Evolutionary conservation across 2,797 vertebrate genomes (phyloP).

Genomic region (Sparidentex hasta): DNA sequence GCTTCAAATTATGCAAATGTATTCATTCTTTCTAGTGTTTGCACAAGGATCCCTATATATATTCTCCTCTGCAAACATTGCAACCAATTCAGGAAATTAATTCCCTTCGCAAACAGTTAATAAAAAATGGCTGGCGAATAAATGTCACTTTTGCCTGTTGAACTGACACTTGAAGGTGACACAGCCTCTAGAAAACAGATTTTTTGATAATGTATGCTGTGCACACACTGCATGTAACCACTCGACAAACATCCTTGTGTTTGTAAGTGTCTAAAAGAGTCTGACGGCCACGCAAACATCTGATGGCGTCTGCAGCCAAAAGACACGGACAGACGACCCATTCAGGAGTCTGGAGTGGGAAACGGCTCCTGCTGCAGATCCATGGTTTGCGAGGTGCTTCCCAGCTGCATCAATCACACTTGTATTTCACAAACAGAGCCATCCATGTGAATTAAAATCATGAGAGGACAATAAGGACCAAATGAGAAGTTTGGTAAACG

Average conservation of each 20-base stretch:
- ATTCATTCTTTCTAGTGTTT: conserved; percentile 43
- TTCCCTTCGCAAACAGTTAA: conserved; percentile 9
- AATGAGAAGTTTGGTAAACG: neutral
- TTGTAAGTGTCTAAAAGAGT: conserved; percentile 74
- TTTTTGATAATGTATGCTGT: conserved; percentile 53
- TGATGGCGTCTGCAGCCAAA: conserved; percentile 68
- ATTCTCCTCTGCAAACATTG: conserved; percentile 43
- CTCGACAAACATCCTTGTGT: conserved; percentile 67
- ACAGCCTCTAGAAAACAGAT: conserved; percentile 11
- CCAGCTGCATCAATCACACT: conserved; percentile 39
- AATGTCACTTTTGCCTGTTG: conserved; percentile 15
- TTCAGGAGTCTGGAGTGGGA: conserved; percentile 61
- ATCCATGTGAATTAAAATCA: conserved; percentile 15
- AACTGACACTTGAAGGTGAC: conserved; percentile 5
- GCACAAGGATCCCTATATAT: conserved; percentile 21
- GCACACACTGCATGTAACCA: conserved; percentile 39
- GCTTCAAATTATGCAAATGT: conserved; percentile 48
- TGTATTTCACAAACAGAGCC: conserved; percentile 14
- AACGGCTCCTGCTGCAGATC: conserved; percentile 28
- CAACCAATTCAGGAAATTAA: conserved; percentile 41
- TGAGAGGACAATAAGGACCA: neutral
- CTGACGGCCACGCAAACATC: conserved; percentile 71
- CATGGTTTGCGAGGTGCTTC: conserved; percentile 21
- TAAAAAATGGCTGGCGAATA: conserved; percentile 8
- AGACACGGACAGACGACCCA: conserved; percentile 65